phyloP scores from a whole-genome alignment of 2,797 vertebrate genomes.

The Hybognathus amarus region DNA sequence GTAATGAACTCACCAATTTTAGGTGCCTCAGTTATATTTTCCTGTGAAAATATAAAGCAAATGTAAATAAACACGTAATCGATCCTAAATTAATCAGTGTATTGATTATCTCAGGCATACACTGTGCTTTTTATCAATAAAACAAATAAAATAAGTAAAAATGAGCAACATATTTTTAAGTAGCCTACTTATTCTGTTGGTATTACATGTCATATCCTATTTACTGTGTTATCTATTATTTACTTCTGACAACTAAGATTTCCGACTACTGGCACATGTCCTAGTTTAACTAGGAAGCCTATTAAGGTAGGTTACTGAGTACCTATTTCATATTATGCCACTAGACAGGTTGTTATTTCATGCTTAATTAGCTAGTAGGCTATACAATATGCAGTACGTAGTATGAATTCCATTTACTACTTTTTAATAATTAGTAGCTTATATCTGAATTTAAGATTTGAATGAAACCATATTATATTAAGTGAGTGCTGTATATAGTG shows the following conservation, averaged over 20 bases:
- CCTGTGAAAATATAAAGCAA: slow-evolving; percentile 1
- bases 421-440: background rate
- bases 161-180: background rate
- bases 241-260: background rate
- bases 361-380: background rate
- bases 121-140: background rate
- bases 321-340: background rate
- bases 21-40: background rate
- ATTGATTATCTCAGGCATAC: background rate
- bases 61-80: background rate
- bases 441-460: background rate
- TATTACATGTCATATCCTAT: background rate
- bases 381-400: background rate
- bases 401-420: background rate
- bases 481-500: too few species aligned
- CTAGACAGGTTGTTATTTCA: too few species aligned
- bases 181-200: background rate
- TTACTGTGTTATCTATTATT: background rate
- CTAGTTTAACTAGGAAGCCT: background rate
- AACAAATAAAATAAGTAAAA: background rate
- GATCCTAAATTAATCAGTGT: background rate
- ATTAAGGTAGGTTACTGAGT: background rate
- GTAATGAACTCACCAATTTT: background rate
- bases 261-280: background rate
- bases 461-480: background rate